Evolutionary conservation across 2,113 vertebrate genomes (phyloP), one percentile per base, ranked within the genome.

Genomic region (Calyptomena viridis): DNA sequence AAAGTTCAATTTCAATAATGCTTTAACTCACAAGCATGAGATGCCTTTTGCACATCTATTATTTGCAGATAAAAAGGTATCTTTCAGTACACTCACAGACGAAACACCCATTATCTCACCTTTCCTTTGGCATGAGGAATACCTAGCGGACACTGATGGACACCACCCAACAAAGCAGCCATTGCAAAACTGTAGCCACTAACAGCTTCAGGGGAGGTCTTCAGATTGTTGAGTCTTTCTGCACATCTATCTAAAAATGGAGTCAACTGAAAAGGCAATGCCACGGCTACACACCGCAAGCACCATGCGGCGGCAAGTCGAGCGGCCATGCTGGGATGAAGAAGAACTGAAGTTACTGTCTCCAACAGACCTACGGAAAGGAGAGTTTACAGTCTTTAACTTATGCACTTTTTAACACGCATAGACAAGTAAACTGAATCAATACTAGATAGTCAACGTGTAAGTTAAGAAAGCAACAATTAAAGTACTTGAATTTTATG

Each of bases 151-250:
- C 99, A 99, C 96, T 99, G 99, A 97, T 99, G 98, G 30, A 99
- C 99, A 5, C 99, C 99, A 66, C 99, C 99, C 83, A 99, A 97
- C 85, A 99, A 96, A 85, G 99, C 99, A 33, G 99, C 99, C 99
- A 99, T 99, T 15, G 99, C 99, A 96, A 99, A 99, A 98, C 99
- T 99, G 97, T 99, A 99, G 8, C 99, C 99, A 64, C 99, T 99
- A 89, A 99, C 99, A 52, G 99, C 99, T 97, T 99, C 99, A 3
- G 99, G 99, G 1, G 99, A 99, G 31, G 98, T 99, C 97, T 99
- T 99, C 93, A 99, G 97, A 96, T 98, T 99, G 97, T 99, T 99
- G 95, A 99, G 99, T 67, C 99, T 98, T 93, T 99, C 99, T 7
- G 99, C 98, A 58, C 99, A 99, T 79, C 99, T 98, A 42, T 99